Evolutionary conservation across 1,140 invertebrate genomes (phyloP), one percentile per base, ranked within the genome.

Genomic region (Laupala kohalensis): DNA sequence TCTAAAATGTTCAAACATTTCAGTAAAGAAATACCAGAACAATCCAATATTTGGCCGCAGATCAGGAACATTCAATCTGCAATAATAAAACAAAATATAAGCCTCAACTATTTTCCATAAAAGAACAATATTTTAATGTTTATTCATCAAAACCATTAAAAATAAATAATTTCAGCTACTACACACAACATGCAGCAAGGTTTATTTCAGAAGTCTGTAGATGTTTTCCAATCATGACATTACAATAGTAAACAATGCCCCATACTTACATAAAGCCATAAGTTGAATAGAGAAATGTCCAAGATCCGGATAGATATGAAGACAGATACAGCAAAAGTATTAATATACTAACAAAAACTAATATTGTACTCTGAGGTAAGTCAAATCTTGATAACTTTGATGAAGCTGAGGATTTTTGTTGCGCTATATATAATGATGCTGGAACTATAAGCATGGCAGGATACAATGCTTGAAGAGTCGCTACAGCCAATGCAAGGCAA

Each of bases 11-110:
- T 99, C 96, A 86, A 99, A 99, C 94, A 99, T 97, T 84, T 99
- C 97, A 0, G 95, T 98, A 78, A 99, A 99, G 80, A 99, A 99
- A 80, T 99, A 99, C 97, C 97, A 99, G 80, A 98, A 99, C 0
- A 99, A 82, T 4, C 97, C 97, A 77, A 98, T 93, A 79, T 99
- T 99, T 25, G 97, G 97, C 75, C 94, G 92, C 66, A 99, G 83
- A 83, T 99, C 96, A 25, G 94, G 93, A 25, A 97, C 94, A 66
- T 86, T 87, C 70, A 93, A 84, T 78, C 89, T 91, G 71, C 74
- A 76, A 75, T 75, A 64, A 70, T 19, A 71, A 30, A 37, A 72
- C 9, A 53, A 53, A 19, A 53, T 4, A 53, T 6, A 53, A 53
- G 9, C 37, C 19, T 53, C 4, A 53, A 13, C 19, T 53, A 53